A percentile compares a stretch with the other conserved stretches of the same genome.
These are phyloP conservation scores for Pygoscelis adeliae DNA, from an alignment of 2,113 vertebrate genomes.

Conservation along the genomic window DNA sequence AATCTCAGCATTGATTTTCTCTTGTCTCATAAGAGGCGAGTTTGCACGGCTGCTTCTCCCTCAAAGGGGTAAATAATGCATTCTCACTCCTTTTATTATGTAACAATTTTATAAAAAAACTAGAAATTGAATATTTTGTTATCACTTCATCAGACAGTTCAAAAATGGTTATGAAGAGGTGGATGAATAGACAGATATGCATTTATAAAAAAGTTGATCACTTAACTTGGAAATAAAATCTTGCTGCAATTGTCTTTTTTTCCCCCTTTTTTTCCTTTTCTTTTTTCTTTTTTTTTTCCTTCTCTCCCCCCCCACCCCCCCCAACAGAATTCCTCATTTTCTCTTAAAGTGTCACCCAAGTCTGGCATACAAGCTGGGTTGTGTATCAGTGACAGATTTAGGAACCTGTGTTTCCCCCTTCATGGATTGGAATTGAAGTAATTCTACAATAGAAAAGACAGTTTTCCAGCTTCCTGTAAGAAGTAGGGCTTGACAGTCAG, in stretches of 20 bases:
- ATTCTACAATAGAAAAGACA: background rate
- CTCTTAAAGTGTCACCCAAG: background rate
- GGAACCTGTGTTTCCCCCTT: background rate
- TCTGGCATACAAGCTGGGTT: background rate
- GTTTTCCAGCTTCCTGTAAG: background rate
- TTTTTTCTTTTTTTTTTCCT: background rate
- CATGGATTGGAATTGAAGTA: background rate
- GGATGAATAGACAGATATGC: background rate
- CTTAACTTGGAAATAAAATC: background rate
- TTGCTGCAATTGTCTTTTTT: background rate
- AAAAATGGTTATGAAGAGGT: background rate
- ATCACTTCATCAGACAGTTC: background rate
- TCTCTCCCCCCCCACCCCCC: fast-evolving
- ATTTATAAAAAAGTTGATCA: background rate
- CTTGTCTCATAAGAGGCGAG: background rate
- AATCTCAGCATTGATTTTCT: background rate
- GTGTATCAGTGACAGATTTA: background rate
- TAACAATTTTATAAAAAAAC: background rate
- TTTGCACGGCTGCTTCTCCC: background rate
- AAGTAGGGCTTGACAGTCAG: background rate
- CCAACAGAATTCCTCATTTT: background rate
- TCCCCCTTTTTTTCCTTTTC: too few relatives aligned
- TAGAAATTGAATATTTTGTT: background rate
- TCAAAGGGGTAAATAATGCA: background rate
- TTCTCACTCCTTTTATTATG: background rate